Evolutionary conservation across 2,888 invertebrate species (phyloP), one percentile per base, ranked within the genome.

Genomic region (Dynastes tityus): DNA sequence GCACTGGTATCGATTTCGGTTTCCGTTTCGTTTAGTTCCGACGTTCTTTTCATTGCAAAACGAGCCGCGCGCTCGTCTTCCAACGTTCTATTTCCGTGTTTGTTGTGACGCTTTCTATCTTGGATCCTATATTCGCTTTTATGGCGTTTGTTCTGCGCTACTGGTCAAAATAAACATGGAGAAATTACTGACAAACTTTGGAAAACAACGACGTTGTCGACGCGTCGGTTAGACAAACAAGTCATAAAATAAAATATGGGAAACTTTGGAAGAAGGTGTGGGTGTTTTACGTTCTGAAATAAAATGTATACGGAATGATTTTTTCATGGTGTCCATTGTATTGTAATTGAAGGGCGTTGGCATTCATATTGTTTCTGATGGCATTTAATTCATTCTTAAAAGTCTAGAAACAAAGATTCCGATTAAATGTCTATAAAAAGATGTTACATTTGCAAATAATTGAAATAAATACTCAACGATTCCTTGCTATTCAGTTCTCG

Each of bases 1-100:
- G 55, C 55, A 6, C 9, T 22, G 22, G 55, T 55, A 55, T 55
- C 55, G 55, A 55, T 55, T 55, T 55, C 55, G 22, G 55, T 55
- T 55, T 22, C 55, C 22, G n/a, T 55, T 55, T 55, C 55, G 22
- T 55, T 55, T 55, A 55, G 55, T 55, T 55, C 9, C 22, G 16
- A 55, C 22, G 22, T 22, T 22, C 16, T 55, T 55, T 55, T 55
- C 55, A 9, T 22, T 55, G 8, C 55, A 16, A 55, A 22, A 8
- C n/a, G 55, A 55, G 55, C 2, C 6, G 55, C 2, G 55, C 8
- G 55, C 16, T 16, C 8, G 22, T 16, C 6, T 6, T 55, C 55
- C 55, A 22, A 4, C 22, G 55, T 55, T 55, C 55, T 55, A 55
- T 55, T 55, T 55, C 55, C 8, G 55, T 22, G n/a, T 55, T 55